phyloP scores from a whole-genome alignment of 2,797 vertebrate species.

The Poeciliopsis infans region DNA sequence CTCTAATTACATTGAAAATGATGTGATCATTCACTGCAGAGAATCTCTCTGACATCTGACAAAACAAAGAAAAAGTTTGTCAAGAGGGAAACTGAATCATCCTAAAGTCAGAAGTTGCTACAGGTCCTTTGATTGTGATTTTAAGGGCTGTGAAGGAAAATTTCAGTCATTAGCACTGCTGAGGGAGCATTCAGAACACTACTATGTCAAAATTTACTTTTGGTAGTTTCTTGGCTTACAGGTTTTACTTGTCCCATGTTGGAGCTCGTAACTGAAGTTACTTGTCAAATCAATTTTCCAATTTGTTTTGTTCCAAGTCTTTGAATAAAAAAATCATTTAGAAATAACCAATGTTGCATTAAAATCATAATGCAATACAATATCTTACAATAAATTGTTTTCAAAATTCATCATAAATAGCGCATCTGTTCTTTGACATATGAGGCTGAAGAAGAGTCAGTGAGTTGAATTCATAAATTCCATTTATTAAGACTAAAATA shows the following conservation, averaged over 20 bases:
- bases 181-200: not conserved
- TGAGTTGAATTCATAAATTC: no score
- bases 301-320: not conserved
- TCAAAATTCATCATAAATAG: no score
- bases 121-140: slow-evolving; percentile 15
- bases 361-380: no score
- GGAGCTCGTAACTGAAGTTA: not conserved
- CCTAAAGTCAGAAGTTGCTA: slow-evolving; percentile 5
- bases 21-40: slow-evolving; percentile 67
- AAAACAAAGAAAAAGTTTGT: slow-evolving; percentile 59
- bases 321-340: no score
- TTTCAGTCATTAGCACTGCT: not conserved
- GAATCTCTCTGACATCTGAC: slow-evolving; percentile 67
- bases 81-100: slow-evolving; percentile 47
- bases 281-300: not conserved
- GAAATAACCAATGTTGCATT: no score
- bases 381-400: no score
- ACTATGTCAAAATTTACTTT: not conserved
- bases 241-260: not conserved
- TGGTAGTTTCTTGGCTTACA: not conserved
- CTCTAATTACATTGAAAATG: slow-evolving; percentile 66
- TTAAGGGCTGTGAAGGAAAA: slow-evolving; percentile 2
- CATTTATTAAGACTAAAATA: no score
- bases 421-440: no score
- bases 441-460: no score